Percentiles rank a stretch among this genome's conserved stretches.
phyloP scores from a whole-genome alignment of 2,797 vertebrate species.

The Psittacula echo region DNA sequence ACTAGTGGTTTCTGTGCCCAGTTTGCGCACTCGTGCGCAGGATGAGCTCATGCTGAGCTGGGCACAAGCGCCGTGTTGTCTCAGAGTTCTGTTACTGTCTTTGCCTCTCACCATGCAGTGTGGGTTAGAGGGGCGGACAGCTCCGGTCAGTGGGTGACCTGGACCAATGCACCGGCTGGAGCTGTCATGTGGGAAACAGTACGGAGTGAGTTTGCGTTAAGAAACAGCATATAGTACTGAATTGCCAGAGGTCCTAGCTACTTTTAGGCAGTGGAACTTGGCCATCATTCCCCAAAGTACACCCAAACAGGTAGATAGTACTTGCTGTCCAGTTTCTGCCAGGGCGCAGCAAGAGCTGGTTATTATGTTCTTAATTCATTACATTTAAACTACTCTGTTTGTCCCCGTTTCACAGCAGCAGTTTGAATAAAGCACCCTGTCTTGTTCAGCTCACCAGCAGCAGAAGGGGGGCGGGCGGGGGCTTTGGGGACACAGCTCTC shows the following conservation, averaged over 20 bases:
- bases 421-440: neutral
- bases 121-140: neutral
- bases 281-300: neutral
- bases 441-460: neutral
- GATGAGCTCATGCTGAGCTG: neutral
- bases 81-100: neutral
- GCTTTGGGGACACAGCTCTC: neutral
- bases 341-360: neutral
- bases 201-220: neutral
- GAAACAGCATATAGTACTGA: neutral
- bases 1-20: accelerated
- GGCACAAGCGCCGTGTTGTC: neutral
- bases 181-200: neutral
- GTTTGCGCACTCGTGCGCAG: accelerated
- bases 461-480: too few species aligned
- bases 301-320: neutral
- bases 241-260: neutral
- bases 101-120: accelerated
- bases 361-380: neutral
- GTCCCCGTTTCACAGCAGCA: neutral
- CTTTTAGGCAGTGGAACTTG: neutral
- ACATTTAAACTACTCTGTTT: neutral
- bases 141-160: neutral
- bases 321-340: neutral
- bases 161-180: neutral